Base-by-base conservation (phyloP, 1,140 invertebrate species). In the Harlomillsia oculata region DNA sequence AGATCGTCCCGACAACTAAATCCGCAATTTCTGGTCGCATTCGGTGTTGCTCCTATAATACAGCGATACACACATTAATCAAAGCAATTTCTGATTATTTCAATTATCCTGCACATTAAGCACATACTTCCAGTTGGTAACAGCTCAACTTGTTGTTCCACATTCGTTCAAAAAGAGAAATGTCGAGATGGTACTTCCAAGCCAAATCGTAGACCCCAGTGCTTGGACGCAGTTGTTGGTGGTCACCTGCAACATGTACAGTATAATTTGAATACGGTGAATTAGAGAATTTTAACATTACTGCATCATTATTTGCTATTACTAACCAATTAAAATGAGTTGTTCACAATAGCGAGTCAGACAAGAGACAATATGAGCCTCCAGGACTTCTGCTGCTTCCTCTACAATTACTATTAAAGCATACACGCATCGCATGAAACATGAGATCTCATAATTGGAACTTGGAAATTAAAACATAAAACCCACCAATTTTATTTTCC, bases 321-420 rank as follows among this genome's bases (percentile, higher is more conserved):
- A 41, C 39, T 78, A 75, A 53, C 78, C 78, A 57, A 81, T 79
- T 32, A 81, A 66, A 44, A 81, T 78, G 3, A 78, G 65, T 53
- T 80, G 79, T 58, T 80, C 49, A 57, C 74, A 75, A 37, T 66
- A 60, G 25, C 67, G 53, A 41, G 71, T 74, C 9, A 80, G 46
- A 11, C 68, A 62, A 5, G 74, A 62, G 5, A 75, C 55, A 18
- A 76, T 68, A 46, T 76, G 74, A 2, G 72, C 53, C 63, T 78
- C 77, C 18, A 78, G 59, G 5, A 79, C 72, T 65, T 79, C 76
- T 26, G 77, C 77, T 6, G 77, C 78, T 66, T 78, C 77, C 60
- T 78, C 76, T 2, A 79, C 71, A 26, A 78, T 69, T 1, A 68
- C 64, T 62, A 37, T 25, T 34, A 9, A n/a, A 9, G 32, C 8